phyloP scores from a whole-genome alignment of 2,797 vertebrate species.

The Phataginus tetradactyla region DNA sequence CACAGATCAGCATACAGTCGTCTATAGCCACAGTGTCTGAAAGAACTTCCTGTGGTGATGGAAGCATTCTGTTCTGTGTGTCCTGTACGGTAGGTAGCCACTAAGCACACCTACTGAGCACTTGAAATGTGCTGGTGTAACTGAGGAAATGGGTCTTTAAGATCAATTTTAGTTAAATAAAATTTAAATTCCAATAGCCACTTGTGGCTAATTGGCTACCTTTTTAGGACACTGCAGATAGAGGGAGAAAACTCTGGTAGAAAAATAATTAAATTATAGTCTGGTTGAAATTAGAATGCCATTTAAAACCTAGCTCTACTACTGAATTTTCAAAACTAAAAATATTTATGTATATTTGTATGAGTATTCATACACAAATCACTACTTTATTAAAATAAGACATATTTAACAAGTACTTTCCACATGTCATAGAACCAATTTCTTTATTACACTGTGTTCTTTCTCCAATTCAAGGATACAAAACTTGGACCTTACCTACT shows the following conservation, averaged over 20 bases:
- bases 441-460: background rate
- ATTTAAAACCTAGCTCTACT: slow-evolving; percentile 28
- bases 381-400: background rate
- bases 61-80: background rate
- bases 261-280: background rate
- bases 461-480: background rate
- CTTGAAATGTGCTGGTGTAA: background rate
- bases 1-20: background rate
- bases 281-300: background rate
- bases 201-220: background rate
- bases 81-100: background rate
- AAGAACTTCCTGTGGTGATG: background rate
- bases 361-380: background rate
- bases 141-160: background rate
- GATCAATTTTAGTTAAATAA: background rate
- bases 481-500: background rate
- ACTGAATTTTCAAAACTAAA: slow-evolving; percentile 35
- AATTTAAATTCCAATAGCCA: slow-evolving; percentile 28
- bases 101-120: background rate
- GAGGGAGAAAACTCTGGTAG: slow-evolving; percentile 3
- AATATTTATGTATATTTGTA: background rate
- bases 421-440: background rate
- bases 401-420: background rate
- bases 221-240: background rate
- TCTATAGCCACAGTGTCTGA: background rate